phyloP scores from a whole-genome alignment of 2,888 invertebrate genomes.

The Chirona hameri region DNA sequence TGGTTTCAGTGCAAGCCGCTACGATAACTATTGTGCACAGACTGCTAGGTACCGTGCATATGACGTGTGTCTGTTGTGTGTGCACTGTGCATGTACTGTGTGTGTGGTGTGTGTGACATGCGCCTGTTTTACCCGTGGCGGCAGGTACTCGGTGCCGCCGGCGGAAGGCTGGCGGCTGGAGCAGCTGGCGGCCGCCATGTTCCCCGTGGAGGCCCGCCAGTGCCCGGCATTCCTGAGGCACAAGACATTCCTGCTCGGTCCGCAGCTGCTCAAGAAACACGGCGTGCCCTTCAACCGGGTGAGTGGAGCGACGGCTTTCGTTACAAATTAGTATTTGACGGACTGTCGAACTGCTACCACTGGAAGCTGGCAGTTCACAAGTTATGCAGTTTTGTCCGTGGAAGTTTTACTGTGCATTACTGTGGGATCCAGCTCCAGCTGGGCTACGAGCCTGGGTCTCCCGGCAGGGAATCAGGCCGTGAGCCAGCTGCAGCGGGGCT shows the following conservation, averaged over 20 bases:
- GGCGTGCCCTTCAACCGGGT: constrained; percentile 93
- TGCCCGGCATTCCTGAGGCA: constrained; percentile 92
- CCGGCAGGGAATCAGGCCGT: too few relatives aligned
- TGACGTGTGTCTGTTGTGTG: too few relatives aligned
- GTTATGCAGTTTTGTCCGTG: too few relatives aligned
- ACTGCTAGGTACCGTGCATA: too few relatives aligned
- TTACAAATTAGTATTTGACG: not conserved
- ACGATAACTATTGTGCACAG: too few relatives aligned
- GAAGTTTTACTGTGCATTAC: not conserved
- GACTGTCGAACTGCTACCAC: not conserved
- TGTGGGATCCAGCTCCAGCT: not conserved
- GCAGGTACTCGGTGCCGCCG: constrained; percentile 86
- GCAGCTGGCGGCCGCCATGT: constrained; percentile 85
- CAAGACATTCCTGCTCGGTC: constrained; percentile 98
- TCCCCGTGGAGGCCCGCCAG: constrained; percentile 74
- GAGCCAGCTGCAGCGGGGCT: too few relatives aligned
- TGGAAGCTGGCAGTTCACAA: too few relatives aligned
- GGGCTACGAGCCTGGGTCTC: too few relatives aligned
- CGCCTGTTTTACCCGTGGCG: not conserved
- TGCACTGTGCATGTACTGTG: too few relatives aligned
- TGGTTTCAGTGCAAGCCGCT: too few relatives aligned
- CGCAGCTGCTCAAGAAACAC: constrained; percentile 84
- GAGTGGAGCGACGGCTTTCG: constrained; percentile 37
- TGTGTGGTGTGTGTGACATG: too few relatives aligned
- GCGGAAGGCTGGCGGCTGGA: constrained; percentile 92